These are phyloP conservation scores for Poecilia latipinna DNA, from an alignment of 2,113 vertebrate genomes.

Conservation along the genomic window DNA sequence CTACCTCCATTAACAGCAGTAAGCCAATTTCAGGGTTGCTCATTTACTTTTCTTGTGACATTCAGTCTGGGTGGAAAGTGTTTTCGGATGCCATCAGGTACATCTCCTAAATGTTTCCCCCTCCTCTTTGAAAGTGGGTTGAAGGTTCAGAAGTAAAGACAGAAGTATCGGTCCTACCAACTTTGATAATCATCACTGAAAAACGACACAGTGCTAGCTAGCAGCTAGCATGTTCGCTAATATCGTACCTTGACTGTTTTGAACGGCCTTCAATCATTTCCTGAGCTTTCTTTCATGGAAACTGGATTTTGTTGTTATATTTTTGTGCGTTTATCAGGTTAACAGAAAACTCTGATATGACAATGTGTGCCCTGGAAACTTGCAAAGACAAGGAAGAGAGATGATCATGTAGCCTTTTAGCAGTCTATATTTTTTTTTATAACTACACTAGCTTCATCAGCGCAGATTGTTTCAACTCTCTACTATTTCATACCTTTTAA, in stretches of 20 bases:
- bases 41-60: too few species aligned
- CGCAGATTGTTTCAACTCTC: not conserved
- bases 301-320: not conserved
- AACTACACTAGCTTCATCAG: not conserved
- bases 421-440: slow-evolving; percentile 17
- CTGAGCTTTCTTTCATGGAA: slow-evolving; percentile 15
- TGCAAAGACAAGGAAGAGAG: slow-evolving; percentile 50
- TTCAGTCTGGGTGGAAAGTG: too few species aligned
- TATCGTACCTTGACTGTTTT: not conserved
- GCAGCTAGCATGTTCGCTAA: not conserved
- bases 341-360: slow-evolving; percentile 50
- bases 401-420: slow-evolving; percentile 39
- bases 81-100: not conserved
- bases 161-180: not conserved
- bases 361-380: slow-evolving; percentile 75
- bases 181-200: not conserved
- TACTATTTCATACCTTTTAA: too few species aligned
- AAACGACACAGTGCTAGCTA: not conserved
- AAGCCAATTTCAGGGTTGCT: too few species aligned
- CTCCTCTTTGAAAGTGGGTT: not conserved
- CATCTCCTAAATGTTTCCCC: not conserved
- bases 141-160: not conserved
- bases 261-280: slow-evolving; percentile 11
- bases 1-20: too few species aligned
- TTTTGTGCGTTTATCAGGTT: slow-evolving; percentile 7